phyloP scores from a whole-genome alignment of 1,140 invertebrate species.

The Paralvinella palmiformis region DNA sequence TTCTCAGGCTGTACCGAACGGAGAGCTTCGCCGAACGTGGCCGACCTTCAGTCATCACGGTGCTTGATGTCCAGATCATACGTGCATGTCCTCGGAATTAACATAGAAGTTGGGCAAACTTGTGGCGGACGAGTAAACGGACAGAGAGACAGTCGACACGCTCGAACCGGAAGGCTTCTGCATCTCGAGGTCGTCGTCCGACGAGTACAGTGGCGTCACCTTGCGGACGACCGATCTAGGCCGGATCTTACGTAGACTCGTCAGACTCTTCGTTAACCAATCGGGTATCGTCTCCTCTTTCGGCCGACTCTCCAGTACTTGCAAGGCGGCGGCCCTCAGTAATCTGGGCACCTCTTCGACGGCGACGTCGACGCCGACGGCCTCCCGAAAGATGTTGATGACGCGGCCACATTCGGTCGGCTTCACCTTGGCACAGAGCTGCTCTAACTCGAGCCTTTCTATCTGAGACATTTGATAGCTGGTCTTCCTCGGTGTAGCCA shows the following conservation, averaged over 20 bases:
- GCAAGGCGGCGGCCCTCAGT: conserved; percentile 33
- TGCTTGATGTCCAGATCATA: too few species aligned
- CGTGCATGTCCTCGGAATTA: too few species aligned
- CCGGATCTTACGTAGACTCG: conserved; percentile 26
- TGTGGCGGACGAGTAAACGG: too few species aligned
- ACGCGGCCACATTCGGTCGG: conserved; percentile 34
- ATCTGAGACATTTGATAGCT: conserved; percentile 38
- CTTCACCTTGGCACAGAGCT: conserved; percentile 38
- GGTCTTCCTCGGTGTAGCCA: conserved; percentile 29
- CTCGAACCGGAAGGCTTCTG: too few species aligned
- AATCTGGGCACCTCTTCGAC: conserved; percentile 32
- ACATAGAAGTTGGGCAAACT: too few species aligned
- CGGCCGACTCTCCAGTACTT: conserved; percentile 35
- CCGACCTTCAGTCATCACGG: too few species aligned
- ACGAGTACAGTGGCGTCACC: not conserved
- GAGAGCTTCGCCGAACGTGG: too few species aligned
- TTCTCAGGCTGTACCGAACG: too few species aligned
- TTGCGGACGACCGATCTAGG: conserved; percentile 18
- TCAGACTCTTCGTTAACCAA: conserved; percentile 36
- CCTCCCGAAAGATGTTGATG: conserved; percentile 36
- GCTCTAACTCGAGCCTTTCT: conserved; percentile 40
- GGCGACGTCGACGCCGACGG: conserved; percentile 29
- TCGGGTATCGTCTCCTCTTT: conserved; percentile 32
- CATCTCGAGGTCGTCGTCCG: too few species aligned
- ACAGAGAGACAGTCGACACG: too few species aligned